Base-by-base conservation (phyloP, 2,113 vertebrate genomes). In the Phoenicopterus ruber region DNA sequence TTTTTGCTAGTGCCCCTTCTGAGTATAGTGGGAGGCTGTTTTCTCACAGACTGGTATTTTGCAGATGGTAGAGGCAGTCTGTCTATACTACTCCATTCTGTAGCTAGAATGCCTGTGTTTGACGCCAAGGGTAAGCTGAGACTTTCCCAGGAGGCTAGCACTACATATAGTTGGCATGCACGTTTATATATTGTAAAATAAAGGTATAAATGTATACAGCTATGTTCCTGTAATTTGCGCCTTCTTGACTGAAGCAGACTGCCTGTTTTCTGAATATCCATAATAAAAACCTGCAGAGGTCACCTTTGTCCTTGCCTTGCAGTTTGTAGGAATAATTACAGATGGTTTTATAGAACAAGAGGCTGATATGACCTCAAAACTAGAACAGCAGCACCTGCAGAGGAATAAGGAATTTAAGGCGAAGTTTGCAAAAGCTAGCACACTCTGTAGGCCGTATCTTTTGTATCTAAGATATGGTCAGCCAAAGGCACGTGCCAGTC, bases 221-320 rank as follows among this genome's bases (percentile, higher is more conserved):
- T 55, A 0, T 54, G 16, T 62, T 49, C 54, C 63, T 90, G 88
- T 72, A 17, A 34, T 22, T 47, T 80, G 13, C 24, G 11, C 87
- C 28, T 54, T 31, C 57, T 49, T 46, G 55, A 49, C 84, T 76
- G 82, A 79, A 93, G 78, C 82, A 91, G 94, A 46, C 50, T 82
- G 72, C 62, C 84, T 89, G 61, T 46, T 95, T 93, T 28, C 61
- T 73, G 46, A 81, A 83, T 71, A 87, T 72, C 84, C 25, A 2
- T 83, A 49, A 74, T 55, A 82, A 87, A 97, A 95, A 89, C 82
- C 65, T 92, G 40, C 46, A 82, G 91, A 96, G 62, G 79, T 82
- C 47, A 24, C 38, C 26, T 89, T 67, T 76, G 65, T 72, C 47
- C 21, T 86, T 62, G 44, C 13, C 77, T 76, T 94, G 46, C 25